Evolutionary conservation across 1,140 invertebrate species (phyloP), one percentile per base, ranked within the genome.

Genomic region (Charaxes varanes): DNA sequence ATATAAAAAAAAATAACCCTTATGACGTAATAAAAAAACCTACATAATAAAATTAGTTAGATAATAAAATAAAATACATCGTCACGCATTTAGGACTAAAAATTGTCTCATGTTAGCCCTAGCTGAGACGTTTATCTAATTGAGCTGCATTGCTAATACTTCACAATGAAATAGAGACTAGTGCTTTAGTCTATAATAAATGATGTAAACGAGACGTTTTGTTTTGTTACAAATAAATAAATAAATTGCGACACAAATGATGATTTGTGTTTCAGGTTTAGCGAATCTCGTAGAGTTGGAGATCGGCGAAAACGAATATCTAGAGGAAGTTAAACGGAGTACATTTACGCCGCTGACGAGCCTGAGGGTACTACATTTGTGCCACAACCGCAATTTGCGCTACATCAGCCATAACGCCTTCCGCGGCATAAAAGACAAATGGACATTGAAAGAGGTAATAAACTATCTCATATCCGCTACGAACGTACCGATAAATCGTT

Each of bases 401-500:
- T 79, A 80, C 38, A 86, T 88, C 18, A 85, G 85, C 42, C 76
- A 81, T 35, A 80, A 86, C 15, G 84, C 87, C 8, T 88, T 88
- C 56, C 49, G 72, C 17, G 67, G 67, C 17, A 43, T 85, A n/a
- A 85, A 83, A 59, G 60, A 73, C 21, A 66, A 76, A 48, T 83
- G 79, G 73, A 77, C 71, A 4, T 53, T 88, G 14, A 74, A 85
- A 56, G 86, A 87, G 68, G 86, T 87, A 62, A 31, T n/a, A n/a
- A n/a, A n/a, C n/a, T n/a, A n/a, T n/a, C n/a, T n/a, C n/a, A n/a
- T n/a, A n/a, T n/a, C n/a, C n/a, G n/a, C n/a, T n/a, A n/a, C n/a
- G n/a, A n/a, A n/a, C n/a, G n/a, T n/a, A n/a, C n/a, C n/a, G n/a
- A n/a, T n/a, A n/a, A n/a, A n/a, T n/a, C n/a, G n/a, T n/a, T n/a